A percentile compares a stretch with the other conserved stretches of the same genome.
Evolutionary conservation across 2,888 invertebrate species (phyloP).

Genomic region (Xanthia togata): DNA sequence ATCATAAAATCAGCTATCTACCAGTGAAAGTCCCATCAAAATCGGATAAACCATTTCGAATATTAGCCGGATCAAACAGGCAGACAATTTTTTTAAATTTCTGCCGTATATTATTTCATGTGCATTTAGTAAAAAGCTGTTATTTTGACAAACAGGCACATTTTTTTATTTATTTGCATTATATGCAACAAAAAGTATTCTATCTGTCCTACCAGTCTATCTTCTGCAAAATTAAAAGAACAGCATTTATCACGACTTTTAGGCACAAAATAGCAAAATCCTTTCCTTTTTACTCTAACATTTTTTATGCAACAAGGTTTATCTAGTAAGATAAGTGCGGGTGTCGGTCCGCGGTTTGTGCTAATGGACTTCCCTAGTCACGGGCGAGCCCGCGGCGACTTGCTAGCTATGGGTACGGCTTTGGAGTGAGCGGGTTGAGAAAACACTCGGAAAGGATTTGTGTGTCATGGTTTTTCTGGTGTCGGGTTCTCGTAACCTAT

Average conservation of each 20-base stretch:
- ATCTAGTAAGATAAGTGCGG: slow-evolving; percentile 60
- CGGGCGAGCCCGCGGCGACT: slow-evolving; percentile 66
- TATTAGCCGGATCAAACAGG: too few relatives aligned
- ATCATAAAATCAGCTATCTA: too few relatives aligned
- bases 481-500: neutral
- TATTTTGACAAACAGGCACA: too few relatives aligned
- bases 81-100: too few relatives aligned
- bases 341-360: slow-evolving; percentile 54
- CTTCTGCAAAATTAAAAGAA: slow-evolving; percentile 1
- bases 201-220: neutral
- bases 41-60: too few relatives aligned
- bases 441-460: slow-evolving; percentile 3
- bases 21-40: too few relatives aligned
- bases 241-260: neutral
- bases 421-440: slow-evolving; percentile 58
- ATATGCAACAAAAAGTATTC: too few relatives aligned
- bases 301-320: slow-evolving; percentile 58
- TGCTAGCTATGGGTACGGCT: slow-evolving; percentile 63
- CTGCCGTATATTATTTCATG: too few relatives aligned
- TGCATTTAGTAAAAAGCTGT: too few relatives aligned
- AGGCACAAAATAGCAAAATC: slow-evolving; percentile 12
- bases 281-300: slow-evolving; percentile 25
- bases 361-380: slow-evolving; percentile 83
- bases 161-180: too few relatives aligned
- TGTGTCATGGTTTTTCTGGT: slow-evolving; percentile 13